A percentile compares a stretch with the other conserved stretches of the same genome.
These are phyloP conservation scores for Trematomus bernacchii DNA, from an alignment of 2,797 vertebrate genomes.

Conservation along the genomic window DNA sequence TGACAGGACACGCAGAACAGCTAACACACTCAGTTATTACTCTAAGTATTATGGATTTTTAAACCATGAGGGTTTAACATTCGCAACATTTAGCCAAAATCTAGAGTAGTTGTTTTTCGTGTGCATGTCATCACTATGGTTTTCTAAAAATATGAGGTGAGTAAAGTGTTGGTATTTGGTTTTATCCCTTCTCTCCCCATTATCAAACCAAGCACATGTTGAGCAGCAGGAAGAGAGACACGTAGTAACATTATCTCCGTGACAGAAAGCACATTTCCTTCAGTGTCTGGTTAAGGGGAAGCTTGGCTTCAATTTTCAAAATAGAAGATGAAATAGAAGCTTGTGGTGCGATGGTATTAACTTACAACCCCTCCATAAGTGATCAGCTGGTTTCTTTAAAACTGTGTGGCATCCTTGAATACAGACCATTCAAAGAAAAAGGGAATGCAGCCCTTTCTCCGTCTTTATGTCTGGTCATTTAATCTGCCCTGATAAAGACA, in stretches of 20 bases:
- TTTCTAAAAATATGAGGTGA: neutral
- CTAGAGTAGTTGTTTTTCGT: neutral
- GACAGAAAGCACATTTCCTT: slow-evolving; percentile 10
- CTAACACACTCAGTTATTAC: neutral
- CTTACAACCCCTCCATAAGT: slow-evolving; percentile 8
- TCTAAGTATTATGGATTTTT: neutral
- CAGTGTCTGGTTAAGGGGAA: neutral
- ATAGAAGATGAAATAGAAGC: neutral
- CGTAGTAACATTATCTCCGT: slow-evolving; percentile 2
- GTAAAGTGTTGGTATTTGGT: neutral
- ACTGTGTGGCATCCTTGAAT: slow-evolving; percentile 9
- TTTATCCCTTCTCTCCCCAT: neutral
- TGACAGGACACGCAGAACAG: neutral
- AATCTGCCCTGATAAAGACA: slow-evolving; percentile 64
- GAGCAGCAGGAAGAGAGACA: neutral
- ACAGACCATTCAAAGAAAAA: slow-evolving; percentile 15
- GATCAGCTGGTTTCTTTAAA: neutral
- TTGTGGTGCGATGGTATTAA: slow-evolving; percentile 1
- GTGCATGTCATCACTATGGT: neutral
- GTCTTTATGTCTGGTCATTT: slow-evolving; percentile 57
- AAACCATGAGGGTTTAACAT: neutral
- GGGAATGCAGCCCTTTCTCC: slow-evolving; percentile 20
- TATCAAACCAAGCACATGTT: slow-evolving; percentile 1
- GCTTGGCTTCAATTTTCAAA: slow-evolving; percentile 4
- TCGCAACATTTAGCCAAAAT: neutral